A percentile compares a stretch with the other conserved stretches of the same genome.
Evolutionary conservation across 2,797 vertebrate genomes (phyloP).

Genomic region (Prunella strophiata): DNA sequence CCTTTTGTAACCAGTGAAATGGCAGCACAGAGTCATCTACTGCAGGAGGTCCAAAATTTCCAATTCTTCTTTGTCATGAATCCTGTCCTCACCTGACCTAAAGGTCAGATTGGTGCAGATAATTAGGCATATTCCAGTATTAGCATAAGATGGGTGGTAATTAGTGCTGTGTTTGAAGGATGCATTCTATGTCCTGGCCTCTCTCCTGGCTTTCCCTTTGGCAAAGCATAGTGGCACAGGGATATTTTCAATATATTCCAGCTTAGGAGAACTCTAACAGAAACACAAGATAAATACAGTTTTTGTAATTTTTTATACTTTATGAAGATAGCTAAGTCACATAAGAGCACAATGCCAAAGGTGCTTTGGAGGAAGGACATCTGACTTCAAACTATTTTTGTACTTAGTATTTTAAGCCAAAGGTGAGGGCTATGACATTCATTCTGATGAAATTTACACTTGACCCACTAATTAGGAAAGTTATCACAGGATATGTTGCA

Average conservation of each 20-base stretch:
- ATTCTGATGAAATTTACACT: constrained; percentile 32
- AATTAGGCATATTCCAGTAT: not conserved
- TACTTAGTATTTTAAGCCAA: not conserved
- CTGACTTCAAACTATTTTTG: not conserved
- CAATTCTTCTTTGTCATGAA: not conserved
- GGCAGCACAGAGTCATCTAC: not conserved
- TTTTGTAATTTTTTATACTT: not conserved
- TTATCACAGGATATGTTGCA: constrained; percentile 57
- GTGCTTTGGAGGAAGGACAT: not conserved
- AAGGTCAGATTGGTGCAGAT: not conserved
- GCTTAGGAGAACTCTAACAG: not conserved
- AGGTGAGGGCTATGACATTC: not conserved
- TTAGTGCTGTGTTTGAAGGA: not conserved
- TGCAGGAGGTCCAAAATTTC: not conserved
- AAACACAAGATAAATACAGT: not conserved
- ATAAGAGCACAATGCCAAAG: not conserved
- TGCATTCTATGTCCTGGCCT: not conserved
- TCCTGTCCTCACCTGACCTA: not conserved
- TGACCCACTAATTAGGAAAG: constrained; percentile 35
- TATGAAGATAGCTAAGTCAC: not conserved
- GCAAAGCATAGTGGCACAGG: not conserved
- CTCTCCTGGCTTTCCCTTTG: not conserved
- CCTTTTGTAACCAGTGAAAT: not conserved
- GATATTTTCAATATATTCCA: not conserved
- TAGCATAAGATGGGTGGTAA: not conserved